These are phyloP conservation scores for Ips typographus DNA, from an alignment of 1,140 invertebrate genomes.

Conservation along the genomic window DNA sequence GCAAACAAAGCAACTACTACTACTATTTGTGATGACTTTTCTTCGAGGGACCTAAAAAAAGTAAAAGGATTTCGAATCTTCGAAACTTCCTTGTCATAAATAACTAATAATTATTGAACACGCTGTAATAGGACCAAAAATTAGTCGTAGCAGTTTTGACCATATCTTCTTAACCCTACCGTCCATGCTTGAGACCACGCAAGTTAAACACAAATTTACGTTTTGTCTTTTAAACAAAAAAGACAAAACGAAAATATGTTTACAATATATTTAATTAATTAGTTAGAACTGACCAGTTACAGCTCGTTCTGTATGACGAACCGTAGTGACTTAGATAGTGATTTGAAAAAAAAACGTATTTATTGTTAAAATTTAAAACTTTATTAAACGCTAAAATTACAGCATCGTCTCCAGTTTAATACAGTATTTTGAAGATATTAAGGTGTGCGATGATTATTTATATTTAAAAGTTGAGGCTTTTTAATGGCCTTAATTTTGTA, in stretches of 20 bases:
- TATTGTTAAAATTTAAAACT: constrained; percentile 8
- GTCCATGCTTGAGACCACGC: constrained; percentile 22
- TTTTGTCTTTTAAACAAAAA: background rate
- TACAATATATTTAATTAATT: too few species aligned
- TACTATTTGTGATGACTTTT: constrained; percentile 3
- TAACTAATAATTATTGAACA: constrained; percentile 10
- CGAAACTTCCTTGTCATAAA: background rate
- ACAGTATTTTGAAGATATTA: too few species aligned
- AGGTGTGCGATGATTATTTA: too few species aligned
- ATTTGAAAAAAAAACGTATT: constrained; percentile 9
- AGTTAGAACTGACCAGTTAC: too few species aligned
- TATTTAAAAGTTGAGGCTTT: too few species aligned
- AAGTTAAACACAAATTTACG: background rate
- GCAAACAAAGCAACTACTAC: too few species aligned
- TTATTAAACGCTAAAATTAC: constrained; percentile 1
- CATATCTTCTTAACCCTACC: constrained; percentile 16
- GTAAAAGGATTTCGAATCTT: background rate
- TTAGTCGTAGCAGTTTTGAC: constrained; percentile 20
- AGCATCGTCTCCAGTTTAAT: background rate
- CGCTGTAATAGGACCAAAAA: constrained; percentile 25
- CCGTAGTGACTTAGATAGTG: constrained; percentile 28
- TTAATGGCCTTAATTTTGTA: too few species aligned
- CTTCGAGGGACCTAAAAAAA: constrained; percentile 18
- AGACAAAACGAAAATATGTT: too few species aligned
- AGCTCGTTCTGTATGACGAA: background rate